These are phyloP conservation scores for Castor canadensis DNA, from an alignment of 2,113 vertebrate genomes.

Conservation along the genomic window DNA sequence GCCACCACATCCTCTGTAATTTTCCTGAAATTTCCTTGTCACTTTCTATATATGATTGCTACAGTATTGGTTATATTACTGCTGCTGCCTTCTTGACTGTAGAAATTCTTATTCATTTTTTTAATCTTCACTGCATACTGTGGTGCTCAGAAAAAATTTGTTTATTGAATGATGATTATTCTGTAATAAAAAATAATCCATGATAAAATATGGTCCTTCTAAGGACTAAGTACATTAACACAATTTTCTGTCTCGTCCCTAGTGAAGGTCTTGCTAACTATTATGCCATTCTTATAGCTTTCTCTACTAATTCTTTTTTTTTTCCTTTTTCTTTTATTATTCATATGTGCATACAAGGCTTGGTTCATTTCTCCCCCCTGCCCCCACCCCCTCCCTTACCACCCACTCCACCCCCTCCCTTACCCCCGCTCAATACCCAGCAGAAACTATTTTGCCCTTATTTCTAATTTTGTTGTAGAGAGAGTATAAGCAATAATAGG, in stretches of 20 bases:
- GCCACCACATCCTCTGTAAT: not conserved
- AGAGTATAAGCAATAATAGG: too few species aligned
- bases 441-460: too few species aligned
- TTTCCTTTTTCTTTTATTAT: too few species aligned
- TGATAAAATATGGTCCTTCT: not conserved
- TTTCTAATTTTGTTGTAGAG: too few species aligned
- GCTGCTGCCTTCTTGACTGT: not conserved
- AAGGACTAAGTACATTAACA: not conserved
- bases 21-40: not conserved
- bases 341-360: too few species aligned
- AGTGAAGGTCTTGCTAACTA: not conserved
- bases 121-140: not conserved
- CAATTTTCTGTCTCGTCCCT: not conserved
- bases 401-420: too few species aligned
- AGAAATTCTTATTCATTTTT: too few species aligned
- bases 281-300: not conserved
- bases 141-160: not conserved
- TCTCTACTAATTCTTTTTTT: too few species aligned
- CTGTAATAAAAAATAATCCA: not conserved
- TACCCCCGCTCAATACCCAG: too few species aligned
- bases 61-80: not conserved
- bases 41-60: not conserved
- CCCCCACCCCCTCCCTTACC: too few species aligned
- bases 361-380: too few species aligned
- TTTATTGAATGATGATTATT: slow-evolving; percentile 3